phyloP scores from a whole-genome alignment of 2,113 vertebrate genomes.

The Rostratula benghalensis region DNA sequence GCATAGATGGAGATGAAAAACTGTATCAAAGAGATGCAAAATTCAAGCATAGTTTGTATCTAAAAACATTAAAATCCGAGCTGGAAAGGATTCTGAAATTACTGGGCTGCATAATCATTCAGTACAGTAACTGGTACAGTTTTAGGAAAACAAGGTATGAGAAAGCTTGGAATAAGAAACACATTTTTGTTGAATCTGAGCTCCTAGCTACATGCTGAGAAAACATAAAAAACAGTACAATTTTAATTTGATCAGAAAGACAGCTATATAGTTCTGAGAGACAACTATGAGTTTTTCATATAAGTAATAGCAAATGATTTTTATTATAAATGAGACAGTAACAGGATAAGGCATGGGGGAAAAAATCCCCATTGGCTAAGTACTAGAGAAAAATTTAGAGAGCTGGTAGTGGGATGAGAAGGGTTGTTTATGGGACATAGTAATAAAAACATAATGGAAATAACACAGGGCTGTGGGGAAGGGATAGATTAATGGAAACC shows the following conservation, averaged over 20 bases:
- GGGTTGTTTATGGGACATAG: not conserved
- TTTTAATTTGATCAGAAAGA: not conserved
- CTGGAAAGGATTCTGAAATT: not conserved
- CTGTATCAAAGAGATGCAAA: not conserved
- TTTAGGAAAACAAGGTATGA: not conserved
- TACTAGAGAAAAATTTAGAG: not conserved
- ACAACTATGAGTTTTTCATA: not conserved
- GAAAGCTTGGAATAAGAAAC: not conserved
- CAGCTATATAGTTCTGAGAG: not conserved
- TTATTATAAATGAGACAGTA: not conserved
- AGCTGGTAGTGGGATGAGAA: not conserved
- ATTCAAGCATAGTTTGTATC: not conserved
- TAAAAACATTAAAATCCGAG: not conserved
- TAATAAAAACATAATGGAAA: not conserved
- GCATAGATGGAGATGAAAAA: not conserved
- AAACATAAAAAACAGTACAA: not conserved
- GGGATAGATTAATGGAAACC: not conserved
- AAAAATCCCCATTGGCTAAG: not conserved
- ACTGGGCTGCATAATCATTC: not conserved
- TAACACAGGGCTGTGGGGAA: not conserved
- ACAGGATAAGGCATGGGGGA: not conserved
- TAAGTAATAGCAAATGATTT: not conserved
- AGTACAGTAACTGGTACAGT: not conserved
- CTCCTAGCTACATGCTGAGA: not conserved
- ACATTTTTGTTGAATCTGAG: not conserved